Base-by-base conservation (phyloP, 2,888 invertebrate species). In the Incurvaria masculella region DNA sequence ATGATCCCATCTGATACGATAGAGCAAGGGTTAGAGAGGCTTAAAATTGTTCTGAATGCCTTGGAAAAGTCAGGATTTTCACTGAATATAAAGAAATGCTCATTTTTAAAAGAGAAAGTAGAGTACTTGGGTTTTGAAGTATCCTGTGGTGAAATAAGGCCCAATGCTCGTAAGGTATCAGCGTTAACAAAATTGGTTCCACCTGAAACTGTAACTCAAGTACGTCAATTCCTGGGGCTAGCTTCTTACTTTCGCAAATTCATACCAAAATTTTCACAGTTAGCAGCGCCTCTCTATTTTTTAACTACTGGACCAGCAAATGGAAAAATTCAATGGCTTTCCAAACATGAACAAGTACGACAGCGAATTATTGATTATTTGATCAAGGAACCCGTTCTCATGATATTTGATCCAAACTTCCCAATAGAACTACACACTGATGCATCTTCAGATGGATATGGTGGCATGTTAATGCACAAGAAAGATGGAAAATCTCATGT, bases 231-330 rank as follows among this genome's bases (percentile, higher is more conserved):
- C 27, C 14, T 27, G 14, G 27, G 14, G 10, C 27, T 27, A 57
- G 17, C 61, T 0, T 54, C 55, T 0, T 57, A 58, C 19, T 59
- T 58, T 43, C 18, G 57, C 0, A 46, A 56, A 10, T 57, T 58
- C 44, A 26, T 59, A 0, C 26, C 41, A 0, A 18, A 47, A 1
- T 57, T 56, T 16, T 48, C 49, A 1, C 44, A 44, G 11, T 5
- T 44, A 0, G 49, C 50, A 50, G 38, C 16, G 0, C 55, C 57
- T 0, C 18, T 58, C 0, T 52, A 52, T 39, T 5, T 2, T 1
- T 42, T 56, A 1, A 55, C 49, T 1, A 19, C 45, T n/a, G n/a
- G n/a, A n/a, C n/a, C n/a, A 2, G 16, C 11, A 8, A 51, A 50
- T 1, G 33, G 27, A 0, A 16, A 42, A 18, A 16, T 55, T 5